Evolutionary conservation across 2,113 vertebrate genomes (phyloP).

Genomic region (Suncus etruscus): DNA sequence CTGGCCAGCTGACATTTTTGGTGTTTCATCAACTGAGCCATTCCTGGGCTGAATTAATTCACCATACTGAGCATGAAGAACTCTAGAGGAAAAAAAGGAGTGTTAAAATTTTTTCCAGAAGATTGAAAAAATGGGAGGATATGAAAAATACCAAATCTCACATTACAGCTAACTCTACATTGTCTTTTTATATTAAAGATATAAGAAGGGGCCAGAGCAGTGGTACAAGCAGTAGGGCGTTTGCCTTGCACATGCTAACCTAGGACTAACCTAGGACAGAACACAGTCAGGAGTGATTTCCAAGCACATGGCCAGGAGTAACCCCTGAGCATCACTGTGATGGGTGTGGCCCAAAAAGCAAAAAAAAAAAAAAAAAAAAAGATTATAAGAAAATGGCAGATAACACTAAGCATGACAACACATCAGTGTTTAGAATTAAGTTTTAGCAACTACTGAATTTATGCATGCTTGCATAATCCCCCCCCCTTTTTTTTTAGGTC

Average conservation of each 20-base stretch:
- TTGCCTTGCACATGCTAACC: no score
- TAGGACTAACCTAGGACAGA: no score
- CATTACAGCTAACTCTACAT: not conserved
- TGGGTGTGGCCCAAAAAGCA: no score
- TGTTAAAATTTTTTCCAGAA: slow-evolving; percentile 13
- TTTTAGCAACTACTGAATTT: not conserved
- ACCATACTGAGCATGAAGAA: slow-evolving; percentile 96
- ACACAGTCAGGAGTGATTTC: no score
- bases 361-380: no score
- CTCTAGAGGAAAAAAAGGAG: slow-evolving; percentile 84
- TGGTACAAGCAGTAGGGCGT: no score
- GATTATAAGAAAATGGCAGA: not conserved
- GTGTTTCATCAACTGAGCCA: slow-evolving; percentile 94
- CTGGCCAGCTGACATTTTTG: slow-evolving; percentile 99
- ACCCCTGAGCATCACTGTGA: no score
- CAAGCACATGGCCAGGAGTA: no score
- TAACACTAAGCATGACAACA: not conserved
- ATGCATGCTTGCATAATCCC: no score
- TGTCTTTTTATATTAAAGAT: not conserved
- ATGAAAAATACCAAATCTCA: not conserved
- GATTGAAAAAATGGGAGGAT: slow-evolving; percentile 82
- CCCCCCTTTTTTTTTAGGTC: no score
- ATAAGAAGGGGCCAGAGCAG: not conserved
- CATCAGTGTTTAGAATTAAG: not conserved
- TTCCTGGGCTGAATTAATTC: slow-evolving; percentile 97